Percentiles rank a stretch among this genome's conserved stretches.
These are phyloP conservation scores for Rattus rattus DNA, from an alignment of 2,113 vertebrate genomes.

Conservation along the genomic window DNA sequence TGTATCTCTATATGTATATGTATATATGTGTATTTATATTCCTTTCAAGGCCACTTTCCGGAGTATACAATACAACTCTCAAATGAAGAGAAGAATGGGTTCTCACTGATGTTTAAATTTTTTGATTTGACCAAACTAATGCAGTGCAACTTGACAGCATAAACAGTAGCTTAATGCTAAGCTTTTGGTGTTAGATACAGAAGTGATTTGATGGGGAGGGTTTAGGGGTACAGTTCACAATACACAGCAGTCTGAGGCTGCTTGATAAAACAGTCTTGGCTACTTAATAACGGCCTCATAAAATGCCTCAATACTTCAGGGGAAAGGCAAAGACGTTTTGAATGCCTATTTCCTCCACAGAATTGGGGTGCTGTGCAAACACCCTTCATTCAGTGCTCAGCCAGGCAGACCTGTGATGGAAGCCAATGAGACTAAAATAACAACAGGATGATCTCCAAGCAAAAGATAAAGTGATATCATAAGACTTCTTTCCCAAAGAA, in stretches of 20 bases:
- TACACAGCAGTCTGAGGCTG: slow-evolving; percentile 77
- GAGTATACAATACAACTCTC: slow-evolving; percentile 69
- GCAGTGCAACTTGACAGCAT: slow-evolving; percentile 73
- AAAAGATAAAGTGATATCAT: slow-evolving; percentile 69
- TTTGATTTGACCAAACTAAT: slow-evolving; percentile 74
- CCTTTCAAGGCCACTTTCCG: slow-evolving; percentile 24
- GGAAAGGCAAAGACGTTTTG: slow-evolving; percentile 71
- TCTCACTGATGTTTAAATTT: slow-evolving; percentile 74
- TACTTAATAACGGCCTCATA: slow-evolving; percentile 75
- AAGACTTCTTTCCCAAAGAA: slow-evolving; percentile 78
- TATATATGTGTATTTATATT: not conserved
- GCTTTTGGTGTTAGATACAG: slow-evolving; percentile 78
- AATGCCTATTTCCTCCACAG: slow-evolving; percentile 64
- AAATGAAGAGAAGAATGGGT: slow-evolving; percentile 71
- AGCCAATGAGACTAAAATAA: slow-evolving; percentile 61
- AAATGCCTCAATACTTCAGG: slow-evolving; percentile 69
- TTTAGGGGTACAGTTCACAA: slow-evolving; percentile 80
- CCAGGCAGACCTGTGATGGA: slow-evolving; percentile 67
- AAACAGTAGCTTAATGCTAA: slow-evolving; percentile 73
- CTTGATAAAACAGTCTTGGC: slow-evolving; percentile 79
- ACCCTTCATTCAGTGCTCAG: slow-evolving; percentile 62
- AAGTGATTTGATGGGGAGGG: slow-evolving; percentile 51
- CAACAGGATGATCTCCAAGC: slow-evolving; percentile 64
- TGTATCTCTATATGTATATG: not conserved
- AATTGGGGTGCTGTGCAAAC: slow-evolving; percentile 77